These are phyloP conservation scores for Balaenoptera acutorostrata DNA, from an alignment of 2,113 vertebrate species.

Conservation along the genomic window DNA sequence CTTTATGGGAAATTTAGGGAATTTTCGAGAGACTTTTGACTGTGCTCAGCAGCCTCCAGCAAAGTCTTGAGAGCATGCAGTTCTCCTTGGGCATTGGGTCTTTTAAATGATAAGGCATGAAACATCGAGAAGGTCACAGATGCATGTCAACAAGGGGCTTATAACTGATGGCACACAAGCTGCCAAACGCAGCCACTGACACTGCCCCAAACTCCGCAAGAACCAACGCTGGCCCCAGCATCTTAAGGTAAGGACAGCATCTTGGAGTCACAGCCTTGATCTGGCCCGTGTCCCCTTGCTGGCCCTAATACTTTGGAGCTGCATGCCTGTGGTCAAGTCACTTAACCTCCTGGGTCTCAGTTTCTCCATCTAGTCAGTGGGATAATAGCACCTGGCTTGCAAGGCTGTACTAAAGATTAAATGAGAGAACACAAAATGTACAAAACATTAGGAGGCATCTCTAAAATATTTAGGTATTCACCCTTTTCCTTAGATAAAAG, in stretches of 20 bases:
- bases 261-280: fast-evolving
- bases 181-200: fast-evolving
- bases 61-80: neutral
- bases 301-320: neutral
- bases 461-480: no score
- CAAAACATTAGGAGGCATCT: neutral
- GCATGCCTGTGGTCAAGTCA: neutral
- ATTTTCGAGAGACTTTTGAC: neutral
- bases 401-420: neutral
- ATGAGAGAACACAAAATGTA: neutral
- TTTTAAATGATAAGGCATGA: no score
- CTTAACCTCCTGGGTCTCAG: neutral
- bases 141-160: neutral
- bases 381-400: neutral
- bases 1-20: neutral
- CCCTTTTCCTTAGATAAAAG: neutral
- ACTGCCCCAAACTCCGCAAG: neutral
- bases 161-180: neutral
- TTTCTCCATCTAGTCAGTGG: fast-evolving
- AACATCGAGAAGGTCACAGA: neutral
- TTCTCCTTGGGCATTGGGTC: neutral
- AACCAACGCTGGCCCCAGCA: neutral
- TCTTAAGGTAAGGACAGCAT: neutral
- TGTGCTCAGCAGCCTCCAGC: neutral
- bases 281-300: neutral